Conservation (phyloP, 2,113 vertebrate genomes). For the Marcusenius ussheri region DNA sequence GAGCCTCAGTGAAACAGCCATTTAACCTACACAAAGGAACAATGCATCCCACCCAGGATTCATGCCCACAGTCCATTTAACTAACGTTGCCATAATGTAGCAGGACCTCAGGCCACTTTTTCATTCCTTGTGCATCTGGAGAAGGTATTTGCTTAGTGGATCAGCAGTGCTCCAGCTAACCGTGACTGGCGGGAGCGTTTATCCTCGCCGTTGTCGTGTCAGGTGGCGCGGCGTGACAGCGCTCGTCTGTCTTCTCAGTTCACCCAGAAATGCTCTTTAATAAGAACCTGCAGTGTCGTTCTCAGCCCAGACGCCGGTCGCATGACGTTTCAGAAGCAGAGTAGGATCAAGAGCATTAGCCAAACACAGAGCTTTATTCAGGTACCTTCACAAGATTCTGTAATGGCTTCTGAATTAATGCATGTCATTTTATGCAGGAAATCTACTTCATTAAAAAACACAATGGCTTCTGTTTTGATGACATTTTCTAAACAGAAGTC, state of each 20-base stretch:
- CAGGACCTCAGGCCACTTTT: not conserved
- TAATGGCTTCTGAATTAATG: not conserved
- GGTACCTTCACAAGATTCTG: not conserved
- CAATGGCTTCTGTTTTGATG: not conserved
- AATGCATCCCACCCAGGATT: not conserved
- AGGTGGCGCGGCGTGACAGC: not conserved
- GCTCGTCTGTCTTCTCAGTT: not conserved
- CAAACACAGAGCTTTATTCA: not conserved
- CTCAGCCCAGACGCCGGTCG: not conserved
- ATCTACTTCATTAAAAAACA: not conserved
- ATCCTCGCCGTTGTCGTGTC: not conserved
- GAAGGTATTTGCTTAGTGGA: not conserved
- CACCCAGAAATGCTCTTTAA: not conserved
- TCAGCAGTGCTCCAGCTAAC: not conserved
- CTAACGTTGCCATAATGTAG: not conserved
- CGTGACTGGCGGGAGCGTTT: not conserved
- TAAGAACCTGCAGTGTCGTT: not conserved
- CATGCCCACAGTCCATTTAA: not conserved
- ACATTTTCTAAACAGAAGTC: not conserved
- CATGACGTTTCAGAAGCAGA: not conserved
- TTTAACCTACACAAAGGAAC: not conserved
- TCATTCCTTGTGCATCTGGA: not conserved
- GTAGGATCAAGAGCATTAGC: not conserved
- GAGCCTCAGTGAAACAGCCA: not conserved
- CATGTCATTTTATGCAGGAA: not conserved